Conservation (phyloP, 2,888 invertebrate genomes). For the Timema cristinae region DNA sequence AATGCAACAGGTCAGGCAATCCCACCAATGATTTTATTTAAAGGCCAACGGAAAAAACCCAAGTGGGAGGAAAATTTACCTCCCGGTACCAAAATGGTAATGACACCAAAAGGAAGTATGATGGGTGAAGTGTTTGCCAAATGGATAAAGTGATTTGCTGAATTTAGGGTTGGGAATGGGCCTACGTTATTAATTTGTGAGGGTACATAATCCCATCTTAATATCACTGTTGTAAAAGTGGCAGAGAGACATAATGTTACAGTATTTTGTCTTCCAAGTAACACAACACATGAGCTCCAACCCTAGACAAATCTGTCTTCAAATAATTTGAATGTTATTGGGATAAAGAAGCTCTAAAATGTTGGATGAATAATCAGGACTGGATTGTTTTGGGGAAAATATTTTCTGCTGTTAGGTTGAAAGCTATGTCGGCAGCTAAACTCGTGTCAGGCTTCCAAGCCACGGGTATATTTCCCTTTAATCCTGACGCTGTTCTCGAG, state of each 20-base stretch:
- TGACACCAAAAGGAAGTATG: conserved; percentile 8
- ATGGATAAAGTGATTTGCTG: neutral
- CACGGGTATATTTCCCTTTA: neutral
- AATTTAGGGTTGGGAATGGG: neutral
- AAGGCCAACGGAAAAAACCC: neutral
- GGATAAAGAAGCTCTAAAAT: neutral
- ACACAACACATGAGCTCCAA: too few species aligned
- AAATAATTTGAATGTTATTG: neutral
- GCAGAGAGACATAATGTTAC: too few species aligned
- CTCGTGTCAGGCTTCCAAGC: conserved; percentile 4
- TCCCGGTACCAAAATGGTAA: neutral
- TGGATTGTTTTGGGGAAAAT: neutral
- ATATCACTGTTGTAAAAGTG: neutral
- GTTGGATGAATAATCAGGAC: neutral
- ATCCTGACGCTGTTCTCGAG: neutral
- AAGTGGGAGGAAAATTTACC: conserved; percentile 2
- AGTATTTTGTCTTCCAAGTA: too few species aligned
- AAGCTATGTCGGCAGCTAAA: neutral
- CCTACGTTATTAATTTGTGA: neutral
- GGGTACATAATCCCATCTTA: neutral
- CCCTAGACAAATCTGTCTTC: neutral
- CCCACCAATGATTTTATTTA: neutral
- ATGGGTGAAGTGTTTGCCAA: neutral
- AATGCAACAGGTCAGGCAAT: neutral
- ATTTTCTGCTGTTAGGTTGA: neutral